phyloP scores from a whole-genome alignment of 1,140 invertebrate genomes.

The Thereuonema tuberculata region DNA sequence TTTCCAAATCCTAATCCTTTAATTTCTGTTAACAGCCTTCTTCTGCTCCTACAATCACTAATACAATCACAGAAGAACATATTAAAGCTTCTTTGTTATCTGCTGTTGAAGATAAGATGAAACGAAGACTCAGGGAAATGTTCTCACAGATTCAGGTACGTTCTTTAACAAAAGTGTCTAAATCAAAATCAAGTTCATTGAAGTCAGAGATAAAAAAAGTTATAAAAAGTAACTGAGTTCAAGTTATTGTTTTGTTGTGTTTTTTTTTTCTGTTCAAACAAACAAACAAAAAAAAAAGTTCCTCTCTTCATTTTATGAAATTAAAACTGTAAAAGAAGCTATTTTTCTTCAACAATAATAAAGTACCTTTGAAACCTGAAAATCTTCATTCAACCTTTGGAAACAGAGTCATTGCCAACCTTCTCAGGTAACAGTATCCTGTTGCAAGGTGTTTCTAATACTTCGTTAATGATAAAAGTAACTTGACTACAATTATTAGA shows the following conservation, averaged over 20 bases:
- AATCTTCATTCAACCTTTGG: background rate
- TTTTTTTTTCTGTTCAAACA: no score
- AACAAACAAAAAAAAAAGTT: background rate
- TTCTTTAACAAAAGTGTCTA: background rate
- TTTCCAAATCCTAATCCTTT: no score
- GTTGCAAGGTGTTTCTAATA: no score
- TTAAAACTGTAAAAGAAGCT: background rate
- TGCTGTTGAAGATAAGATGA: constrained; percentile 88
- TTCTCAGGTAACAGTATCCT: no score
- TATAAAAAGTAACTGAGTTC: background rate
- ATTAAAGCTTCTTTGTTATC: constrained; percentile 83
- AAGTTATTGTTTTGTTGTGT: no score
- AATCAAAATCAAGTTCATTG: no score
- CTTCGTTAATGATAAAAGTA: no score
- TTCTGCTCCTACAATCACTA: constrained; percentile 25
- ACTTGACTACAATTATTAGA: no score
- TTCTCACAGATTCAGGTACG: constrained; percentile 59
- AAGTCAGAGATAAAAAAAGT: background rate
- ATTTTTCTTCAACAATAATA: background rate
- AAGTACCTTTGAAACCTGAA: background rate
- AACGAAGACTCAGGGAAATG: constrained; percentile 69
- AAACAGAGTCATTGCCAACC: no score
- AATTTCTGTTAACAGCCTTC: constrained; percentile 3
- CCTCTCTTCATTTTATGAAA: background rate
- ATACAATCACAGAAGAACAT: constrained; percentile 88